These are phyloP conservation scores for Triplophysa bombifrons DNA, from an alignment of 2,797 vertebrate species.

Conservation along the genomic window DNA sequence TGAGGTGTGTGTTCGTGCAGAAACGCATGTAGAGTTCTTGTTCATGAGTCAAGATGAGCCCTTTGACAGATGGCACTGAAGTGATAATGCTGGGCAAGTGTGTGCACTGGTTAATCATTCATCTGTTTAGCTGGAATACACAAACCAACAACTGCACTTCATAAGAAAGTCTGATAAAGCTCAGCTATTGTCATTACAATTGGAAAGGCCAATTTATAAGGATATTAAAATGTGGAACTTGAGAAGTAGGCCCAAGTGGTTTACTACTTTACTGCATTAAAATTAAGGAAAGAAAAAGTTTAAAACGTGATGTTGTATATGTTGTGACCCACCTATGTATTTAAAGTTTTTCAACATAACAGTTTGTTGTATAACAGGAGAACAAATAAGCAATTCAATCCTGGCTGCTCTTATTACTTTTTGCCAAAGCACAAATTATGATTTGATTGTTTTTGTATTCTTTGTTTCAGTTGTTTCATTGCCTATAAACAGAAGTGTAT, in stretches of 20 bases:
- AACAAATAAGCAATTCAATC: not conserved
- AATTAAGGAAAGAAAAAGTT: not conserved
- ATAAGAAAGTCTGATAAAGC: not conserved
- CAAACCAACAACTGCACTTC: constrained; percentile 3
- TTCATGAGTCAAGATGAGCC: not conserved
- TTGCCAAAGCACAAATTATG: too few relatives aligned
- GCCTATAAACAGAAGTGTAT: not conserved
- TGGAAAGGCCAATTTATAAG: not conserved
- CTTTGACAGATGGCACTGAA: constrained; percentile 9
- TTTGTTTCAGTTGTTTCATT: not conserved
- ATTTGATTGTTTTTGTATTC: not conserved
- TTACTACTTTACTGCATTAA: not conserved
- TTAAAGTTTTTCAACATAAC: not conserved
- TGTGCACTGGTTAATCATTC: constrained; percentile 39
- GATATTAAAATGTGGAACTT: not conserved
- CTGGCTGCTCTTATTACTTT: not conserved
- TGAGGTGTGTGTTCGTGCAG: not conserved
- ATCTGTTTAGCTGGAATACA: constrained; percentile 34
- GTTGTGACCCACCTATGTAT: not conserved
- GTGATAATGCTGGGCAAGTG: constrained; percentile 8
- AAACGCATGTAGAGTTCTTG: not conserved
- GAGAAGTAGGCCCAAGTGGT: not conserved
- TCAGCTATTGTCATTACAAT: not conserved
- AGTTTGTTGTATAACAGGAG: not conserved
- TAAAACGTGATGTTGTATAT: not conserved